Base-by-base conservation (phyloP, 2,797 vertebrate genomes). In the Lindbergichthys nudifrons region DNA sequence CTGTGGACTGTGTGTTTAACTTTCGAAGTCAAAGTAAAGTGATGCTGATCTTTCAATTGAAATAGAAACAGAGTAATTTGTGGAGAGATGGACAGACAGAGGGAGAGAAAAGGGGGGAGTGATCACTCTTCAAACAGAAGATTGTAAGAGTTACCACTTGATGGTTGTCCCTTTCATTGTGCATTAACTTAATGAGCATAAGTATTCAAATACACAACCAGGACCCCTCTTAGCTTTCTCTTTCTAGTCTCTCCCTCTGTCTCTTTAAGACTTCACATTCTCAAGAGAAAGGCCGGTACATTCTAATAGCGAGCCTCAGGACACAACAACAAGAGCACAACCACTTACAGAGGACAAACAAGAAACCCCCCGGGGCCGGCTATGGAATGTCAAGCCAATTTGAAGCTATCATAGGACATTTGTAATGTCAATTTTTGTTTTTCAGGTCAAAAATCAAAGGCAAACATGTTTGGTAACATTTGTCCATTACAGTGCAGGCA, bases 401-500 rank as follows among this genome's bases (percentile, higher is more conserved):
- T 92, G 80, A 85, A 87, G 91, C 92, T 90, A 91, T 90, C 85
- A 88, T 76, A 89, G 86, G 86, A 91, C 92, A 92, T 94, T 92
- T 87, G 89, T 90, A 87, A 93, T 91, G 92, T 93, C 90, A 91
- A 92, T 92, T 92, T 90, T 87, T 85, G 82, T 90, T 93, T 36
- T 92, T 91, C 87, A 90, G 93, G 93, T 94, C 92, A 94, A 85
- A 93, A 93, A 92, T 93, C 90, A 92, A 90, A 93, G 92, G 86
- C 88, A 90, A 92, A 93, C 90, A 89, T 69, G 51, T 69, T 72
- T 66, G 70, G 78, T 80, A 90, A 92, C 92, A 93, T 93, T 94
- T 92, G 94, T 93, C 92, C 90, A 93, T 94, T 94, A 93, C 88
- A 89, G 88, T 90, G 91, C 63, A 66, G 84, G 75, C 86, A 83